These are phyloP conservation scores for Leptinotarsa juncta DNA, from an alignment of 2,888 invertebrate species.

Conservation along the genomic window DNA sequence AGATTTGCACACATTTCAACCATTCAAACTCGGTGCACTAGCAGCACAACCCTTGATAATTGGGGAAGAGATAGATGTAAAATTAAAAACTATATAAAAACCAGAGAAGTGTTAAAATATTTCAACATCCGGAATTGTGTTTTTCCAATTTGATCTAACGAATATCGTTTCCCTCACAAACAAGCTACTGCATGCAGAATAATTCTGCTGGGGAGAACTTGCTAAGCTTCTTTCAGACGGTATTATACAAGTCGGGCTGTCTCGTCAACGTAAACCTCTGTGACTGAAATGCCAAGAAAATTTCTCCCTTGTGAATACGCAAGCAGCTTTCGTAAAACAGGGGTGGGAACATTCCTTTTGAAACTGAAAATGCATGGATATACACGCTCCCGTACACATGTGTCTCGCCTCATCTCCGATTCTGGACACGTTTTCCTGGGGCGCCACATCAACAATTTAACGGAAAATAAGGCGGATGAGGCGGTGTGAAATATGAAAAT, in stretches of 20 bases:
- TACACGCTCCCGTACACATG: conserved; percentile 63
- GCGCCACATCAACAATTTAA: conserved; percentile 50
- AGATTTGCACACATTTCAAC: too few relatives aligned
- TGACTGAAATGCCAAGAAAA: conserved; percentile 64
- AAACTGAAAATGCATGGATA: conserved; percentile 65
- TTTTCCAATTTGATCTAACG: too few relatives aligned
- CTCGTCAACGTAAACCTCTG: conserved; percentile 52
- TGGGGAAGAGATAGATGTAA: too few relatives aligned
- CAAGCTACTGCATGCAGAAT: conserved; percentile 12
- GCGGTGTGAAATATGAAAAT: conserved; percentile 40
- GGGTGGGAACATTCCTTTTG: conserved; percentile 64
- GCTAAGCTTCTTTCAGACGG: conserved; percentile 47
- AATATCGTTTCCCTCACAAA: background rate
- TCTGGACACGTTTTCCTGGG: conserved; percentile 54
- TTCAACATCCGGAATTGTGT: too few relatives aligned
- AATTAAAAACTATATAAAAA: too few relatives aligned
- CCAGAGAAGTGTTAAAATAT: too few relatives aligned
- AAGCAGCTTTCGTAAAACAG: conserved; percentile 64
- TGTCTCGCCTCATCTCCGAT: conserved; percentile 59
- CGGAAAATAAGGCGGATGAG: conserved; percentile 30
- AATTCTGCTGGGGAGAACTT: conserved; percentile 22
- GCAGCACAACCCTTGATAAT: too few relatives aligned
- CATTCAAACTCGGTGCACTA: too few relatives aligned
- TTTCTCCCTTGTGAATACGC: conserved; percentile 66
- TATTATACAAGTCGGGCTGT: conserved; percentile 48